phyloP scores from a whole-genome alignment of 1,140 invertebrate genomes.

The Drosophila azteca region DNA sequence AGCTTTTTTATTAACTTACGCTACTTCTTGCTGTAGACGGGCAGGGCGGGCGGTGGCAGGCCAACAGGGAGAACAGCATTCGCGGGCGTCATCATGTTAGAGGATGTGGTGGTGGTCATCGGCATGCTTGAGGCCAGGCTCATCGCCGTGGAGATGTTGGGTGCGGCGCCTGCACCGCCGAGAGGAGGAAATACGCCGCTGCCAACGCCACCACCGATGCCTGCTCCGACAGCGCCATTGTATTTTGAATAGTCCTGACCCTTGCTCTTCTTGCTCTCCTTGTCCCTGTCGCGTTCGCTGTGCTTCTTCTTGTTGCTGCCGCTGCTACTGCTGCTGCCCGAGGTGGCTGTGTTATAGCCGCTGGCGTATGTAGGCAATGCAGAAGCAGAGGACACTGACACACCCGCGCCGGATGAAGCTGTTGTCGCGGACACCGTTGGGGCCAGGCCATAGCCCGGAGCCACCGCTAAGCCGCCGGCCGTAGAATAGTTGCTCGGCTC shows the following conservation, averaged over 20 bases:
- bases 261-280: conserved; percentile 81
- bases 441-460: conserved; percentile 30
- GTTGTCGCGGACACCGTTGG: conserved; percentile 8
- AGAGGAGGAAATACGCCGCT: conserved; percentile 50
- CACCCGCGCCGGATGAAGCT: not conserved
- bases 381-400: conserved; percentile 36
- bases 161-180: conserved; percentile 70
- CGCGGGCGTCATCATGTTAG: conserved; percentile 49
- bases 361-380: conserved; percentile 37
- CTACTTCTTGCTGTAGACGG: conserved; percentile 73
- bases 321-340: conserved; percentile 40
- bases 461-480: conserved; percentile 41
- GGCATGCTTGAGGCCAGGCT: conserved; percentile 23
- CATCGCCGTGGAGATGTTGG: conserved; percentile 23
- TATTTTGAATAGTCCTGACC: conserved; percentile 74
- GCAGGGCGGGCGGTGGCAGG: conserved; percentile 53
- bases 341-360: conserved; percentile 34
- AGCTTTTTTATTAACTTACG: conserved; percentile 1
- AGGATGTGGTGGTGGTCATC: conserved; percentile 29
- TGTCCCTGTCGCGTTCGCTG: conserved; percentile 85
- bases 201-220: conserved; percentile 9
- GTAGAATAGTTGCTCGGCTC: conserved; percentile 67
- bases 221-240: conserved; percentile 45
- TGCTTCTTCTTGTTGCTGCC: conserved; percentile 84
- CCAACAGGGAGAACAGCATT: not conserved